phyloP scores from a whole-genome alignment of 2,888 invertebrate genomes.

The Candidula unifasciata region DNA sequence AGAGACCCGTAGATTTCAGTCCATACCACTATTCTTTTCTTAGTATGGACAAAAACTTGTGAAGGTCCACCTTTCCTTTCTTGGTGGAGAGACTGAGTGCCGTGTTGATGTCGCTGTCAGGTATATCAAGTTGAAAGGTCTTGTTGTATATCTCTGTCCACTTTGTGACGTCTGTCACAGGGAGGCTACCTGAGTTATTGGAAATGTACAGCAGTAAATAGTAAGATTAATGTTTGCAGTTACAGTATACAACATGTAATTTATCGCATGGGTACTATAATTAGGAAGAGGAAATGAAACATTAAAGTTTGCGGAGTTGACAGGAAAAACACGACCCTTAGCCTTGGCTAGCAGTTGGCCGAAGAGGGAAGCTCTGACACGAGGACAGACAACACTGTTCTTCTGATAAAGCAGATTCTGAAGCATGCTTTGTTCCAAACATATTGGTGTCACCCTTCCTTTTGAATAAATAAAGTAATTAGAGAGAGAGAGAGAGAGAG shows the following conservation, averaged over 20 bases:
- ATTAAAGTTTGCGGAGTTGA: too few species aligned
- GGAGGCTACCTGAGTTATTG: slow-evolving; percentile 61
- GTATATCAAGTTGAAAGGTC: slow-evolving; percentile 61
- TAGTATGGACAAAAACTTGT: slow-evolving; percentile 54
- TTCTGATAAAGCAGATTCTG: too few species aligned
- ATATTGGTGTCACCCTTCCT: too few species aligned
- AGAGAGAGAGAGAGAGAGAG: too few species aligned
- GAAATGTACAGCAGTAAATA: background rate
- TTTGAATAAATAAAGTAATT: too few species aligned
- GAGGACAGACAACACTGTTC: too few species aligned
- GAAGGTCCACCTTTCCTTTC: slow-evolving; percentile 57
- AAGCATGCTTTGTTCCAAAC: too few species aligned
- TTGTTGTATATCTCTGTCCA: slow-evolving; percentile 64
- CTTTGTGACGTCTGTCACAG: slow-evolving; percentile 61
- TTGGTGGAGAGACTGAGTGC: slow-evolving; percentile 55
- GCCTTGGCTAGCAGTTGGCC: too few species aligned
- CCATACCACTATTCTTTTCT: slow-evolving; percentile 45
- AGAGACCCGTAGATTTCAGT: background rate
- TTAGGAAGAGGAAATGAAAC: too few species aligned
- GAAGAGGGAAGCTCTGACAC: too few species aligned
- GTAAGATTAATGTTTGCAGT: background rate
- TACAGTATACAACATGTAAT: background rate
- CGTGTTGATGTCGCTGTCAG: slow-evolving; percentile 55
- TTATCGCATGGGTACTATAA: too few species aligned
- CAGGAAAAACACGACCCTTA: too few species aligned